Evolutionary conservation across 2,888 invertebrate species (phyloP).

Genomic region (Lomographa bimaculata): DNA sequence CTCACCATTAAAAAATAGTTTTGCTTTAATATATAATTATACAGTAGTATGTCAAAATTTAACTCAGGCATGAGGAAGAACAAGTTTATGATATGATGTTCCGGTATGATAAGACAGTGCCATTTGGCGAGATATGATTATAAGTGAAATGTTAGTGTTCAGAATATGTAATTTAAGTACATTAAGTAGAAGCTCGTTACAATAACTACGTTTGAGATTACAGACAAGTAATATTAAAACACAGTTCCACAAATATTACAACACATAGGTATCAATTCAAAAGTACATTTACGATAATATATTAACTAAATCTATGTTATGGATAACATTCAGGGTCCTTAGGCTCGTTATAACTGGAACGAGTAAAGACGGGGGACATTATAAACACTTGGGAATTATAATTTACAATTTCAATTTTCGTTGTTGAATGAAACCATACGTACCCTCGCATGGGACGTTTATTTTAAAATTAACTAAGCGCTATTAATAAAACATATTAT

Average conservation of each 20-base stretch:
- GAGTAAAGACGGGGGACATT: not conserved
- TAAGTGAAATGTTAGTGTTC: constrained; percentile 1
- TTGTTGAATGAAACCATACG: constrained; percentile 23
- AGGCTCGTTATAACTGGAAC: no score
- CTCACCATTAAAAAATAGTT: constrained; percentile 28
- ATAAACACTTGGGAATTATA: constrained; percentile 11
- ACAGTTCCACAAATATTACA: constrained; percentile 18
- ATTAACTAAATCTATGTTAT: constrained; percentile 18
- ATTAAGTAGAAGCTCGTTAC: constrained; percentile 5
- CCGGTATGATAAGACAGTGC: constrained; percentile 22
- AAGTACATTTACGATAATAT: constrained; percentile 9
- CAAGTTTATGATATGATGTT: constrained; percentile 28
- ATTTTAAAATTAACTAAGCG: constrained; percentile 10
- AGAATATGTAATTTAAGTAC: constrained; percentile 2
- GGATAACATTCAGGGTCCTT: not conserved
- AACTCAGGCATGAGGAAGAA: constrained; percentile 22
- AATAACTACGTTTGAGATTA: constrained; percentile 7
- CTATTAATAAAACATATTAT: constrained; percentile 16
- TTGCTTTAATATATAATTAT: constrained; percentile 22
- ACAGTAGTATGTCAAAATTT: constrained; percentile 18
- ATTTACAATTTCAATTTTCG: constrained; percentile 18
- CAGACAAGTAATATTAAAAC: constrained; percentile 16
- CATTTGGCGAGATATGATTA: constrained; percentile 8
- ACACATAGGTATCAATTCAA: constrained; percentile 19
- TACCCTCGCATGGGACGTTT: constrained; percentile 3